Evolutionary conservation across 2,797 vertebrate species (phyloP), one percentile per base, ranked within the genome.

Genomic region (Odontamblyopus lacepedii): DNA sequence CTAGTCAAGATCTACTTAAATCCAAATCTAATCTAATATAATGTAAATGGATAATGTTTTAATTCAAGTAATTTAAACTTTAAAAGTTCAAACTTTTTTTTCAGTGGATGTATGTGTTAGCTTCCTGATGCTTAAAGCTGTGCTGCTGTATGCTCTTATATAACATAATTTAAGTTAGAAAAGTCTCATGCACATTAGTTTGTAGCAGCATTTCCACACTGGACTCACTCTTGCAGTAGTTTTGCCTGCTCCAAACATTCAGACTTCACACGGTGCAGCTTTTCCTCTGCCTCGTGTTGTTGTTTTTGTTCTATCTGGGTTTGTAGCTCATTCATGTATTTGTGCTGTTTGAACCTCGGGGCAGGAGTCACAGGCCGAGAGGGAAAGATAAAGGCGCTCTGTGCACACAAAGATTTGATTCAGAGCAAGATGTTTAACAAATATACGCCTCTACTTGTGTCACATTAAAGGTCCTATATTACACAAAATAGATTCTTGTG

Each of bases 161-260:
- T 3, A 44, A 44, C 9, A 44, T 35, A 35, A 35, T 44, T 44
- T 44, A 15, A 15, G 3, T 48, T 48, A 44, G 2, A 44, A 44
- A 44, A 13, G 11, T 41, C 9, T 41, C 38, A 41, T 44, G 41
- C 41, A 44, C 44, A 48, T 15, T 5, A 1, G 44, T 48, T 16
- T 1, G 4, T 15, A 48, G 44, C 16, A 13, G 13, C 15, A 48
- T 48, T 48, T 48, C 13, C 44, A 48, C 44, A 48, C 15, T 57
- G n/a, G n/a, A 89, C 95, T 93, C 87, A 96, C 95, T 95, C 92
- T 59, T 95, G 93, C 4, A 86, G 85, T 16, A 94, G 91, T 69
- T 95, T 95, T 27, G 90, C 86, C 82, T 93, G 94, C 67, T 94
- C 92, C 9, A 94, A 81, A 16, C 41, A 88, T 56, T 93, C 95